phyloP scores from a whole-genome alignment of 2,888 invertebrate genomes.

The Marronus borbonicus region DNA sequence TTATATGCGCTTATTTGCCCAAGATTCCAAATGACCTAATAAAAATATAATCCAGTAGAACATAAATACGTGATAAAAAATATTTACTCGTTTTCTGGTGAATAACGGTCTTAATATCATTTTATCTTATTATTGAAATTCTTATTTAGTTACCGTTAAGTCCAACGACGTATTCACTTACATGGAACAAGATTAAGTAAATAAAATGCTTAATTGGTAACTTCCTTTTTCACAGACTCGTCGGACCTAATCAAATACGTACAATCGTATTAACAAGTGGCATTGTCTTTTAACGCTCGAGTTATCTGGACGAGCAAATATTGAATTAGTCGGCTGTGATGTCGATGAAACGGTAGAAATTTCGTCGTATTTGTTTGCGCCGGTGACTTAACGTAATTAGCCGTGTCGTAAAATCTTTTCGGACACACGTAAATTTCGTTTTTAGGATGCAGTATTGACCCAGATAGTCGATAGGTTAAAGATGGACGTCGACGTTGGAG shows the following conservation, averaged over 20 bases:
- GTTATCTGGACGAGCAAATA: slow-evolving; percentile 24
- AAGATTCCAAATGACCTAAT: too few relatives aligned
- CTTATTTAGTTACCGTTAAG: not conserved
- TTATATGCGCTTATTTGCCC: too few relatives aligned
- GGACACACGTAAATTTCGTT: not conserved
- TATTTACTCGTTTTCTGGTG: too few relatives aligned
- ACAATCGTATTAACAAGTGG: not conserved
- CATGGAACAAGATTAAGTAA: not conserved
- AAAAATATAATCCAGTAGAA: too few relatives aligned
- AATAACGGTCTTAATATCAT: too few relatives aligned
- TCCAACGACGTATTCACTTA: too few relatives aligned
- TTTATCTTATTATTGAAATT: not conserved
- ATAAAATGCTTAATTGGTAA: slow-evolving; percentile 13
- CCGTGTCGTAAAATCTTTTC: not conserved
- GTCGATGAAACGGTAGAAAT: not conserved
- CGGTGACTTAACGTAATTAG: not conserved
- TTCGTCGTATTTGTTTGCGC: not conserved
- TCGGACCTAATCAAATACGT: slow-evolving; percentile 17
- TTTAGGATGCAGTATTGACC: not conserved
- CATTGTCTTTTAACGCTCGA: not conserved
- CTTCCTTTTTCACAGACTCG: slow-evolving; percentile 7
- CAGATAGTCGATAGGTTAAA: not conserved
- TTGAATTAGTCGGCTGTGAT: not conserved
- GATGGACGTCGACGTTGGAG: not conserved
- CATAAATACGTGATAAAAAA: too few relatives aligned